Conservation (phyloP, 2,888 invertebrate genomes). For the Trachelus stipa region DNA sequence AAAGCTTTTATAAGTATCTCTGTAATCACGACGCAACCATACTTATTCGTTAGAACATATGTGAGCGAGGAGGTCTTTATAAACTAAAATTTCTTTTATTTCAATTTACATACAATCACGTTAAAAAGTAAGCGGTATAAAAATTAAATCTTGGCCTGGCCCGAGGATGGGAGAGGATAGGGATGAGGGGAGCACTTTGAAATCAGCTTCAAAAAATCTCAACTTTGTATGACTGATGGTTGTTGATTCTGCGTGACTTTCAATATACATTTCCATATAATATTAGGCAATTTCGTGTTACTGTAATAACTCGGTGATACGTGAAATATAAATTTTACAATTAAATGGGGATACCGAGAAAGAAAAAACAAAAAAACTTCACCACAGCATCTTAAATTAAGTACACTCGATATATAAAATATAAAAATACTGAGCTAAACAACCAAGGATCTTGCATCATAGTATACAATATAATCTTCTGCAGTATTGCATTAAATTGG, state of each 20-base stretch:
- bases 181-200: background rate
- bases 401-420: constrained; percentile 58
- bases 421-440: constrained; percentile 64
- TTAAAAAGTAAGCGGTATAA: constrained; percentile 62
- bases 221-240: background rate
- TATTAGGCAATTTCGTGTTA: constrained; percentile 34
- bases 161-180: constrained; percentile 6
- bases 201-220: constrained; percentile 27
- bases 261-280: constrained; percentile 44
- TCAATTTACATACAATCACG: constrained; percentile 59
- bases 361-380: constrained; percentile 25
- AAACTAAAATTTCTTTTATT: constrained; percentile 59
- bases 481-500: constrained; percentile 27
- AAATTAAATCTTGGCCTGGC: constrained; percentile 43
- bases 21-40: background rate
- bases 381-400: constrained; percentile 60
- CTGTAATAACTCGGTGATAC: constrained; percentile 18
- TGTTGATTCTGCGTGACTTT: constrained; percentile 30
- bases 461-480: constrained; percentile 19
- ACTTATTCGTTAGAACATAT: background rate
- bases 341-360: constrained; percentile 41
- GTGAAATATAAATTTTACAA: constrained; percentile 34
- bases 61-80: constrained; percentile 31
- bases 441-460: constrained; percentile 37
- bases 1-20: background rate